A percentile compares a stretch with the other conserved stretches of the same genome.
Conservation (phyloP, 1,140 invertebrate genomes). For the Mactra quadrangularis region DNA sequence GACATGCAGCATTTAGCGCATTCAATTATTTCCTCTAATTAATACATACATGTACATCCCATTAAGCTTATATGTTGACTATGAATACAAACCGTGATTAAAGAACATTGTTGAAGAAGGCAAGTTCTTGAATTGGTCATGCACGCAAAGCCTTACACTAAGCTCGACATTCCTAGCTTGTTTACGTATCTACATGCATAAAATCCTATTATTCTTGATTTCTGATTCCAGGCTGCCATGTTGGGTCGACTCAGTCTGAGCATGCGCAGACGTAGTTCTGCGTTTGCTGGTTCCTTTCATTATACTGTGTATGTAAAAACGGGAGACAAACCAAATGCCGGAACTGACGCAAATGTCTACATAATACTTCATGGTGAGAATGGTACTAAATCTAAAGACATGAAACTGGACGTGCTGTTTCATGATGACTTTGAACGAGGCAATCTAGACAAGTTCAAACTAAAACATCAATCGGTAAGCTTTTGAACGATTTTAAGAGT, state of each 20-base stretch:
- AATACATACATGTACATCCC: too few species aligned
- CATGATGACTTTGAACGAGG: constrained; percentile 83
- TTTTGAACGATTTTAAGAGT: too few species aligned
- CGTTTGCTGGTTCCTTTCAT: constrained; percentile 34
- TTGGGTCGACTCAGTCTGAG: constrained; percentile 1
- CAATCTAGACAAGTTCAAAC: constrained; percentile 75
- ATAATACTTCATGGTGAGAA: constrained; percentile 77
- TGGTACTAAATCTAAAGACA: constrained; percentile 67
- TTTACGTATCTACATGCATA: too few species aligned
- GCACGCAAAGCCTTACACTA: too few species aligned
- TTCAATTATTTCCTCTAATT: too few species aligned
- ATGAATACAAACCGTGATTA: too few species aligned
- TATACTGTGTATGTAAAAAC: constrained; percentile 55
- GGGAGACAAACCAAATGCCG: constrained; percentile 66
- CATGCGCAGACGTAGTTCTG: constrained; percentile 28
- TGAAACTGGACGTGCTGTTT: constrained; percentile 78
- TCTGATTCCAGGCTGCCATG: constrained; percentile 5
- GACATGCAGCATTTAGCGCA: too few species aligned
- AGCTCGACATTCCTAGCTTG: too few species aligned
- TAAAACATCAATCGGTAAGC: constrained; percentile 49
- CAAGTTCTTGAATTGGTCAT: too few species aligned
- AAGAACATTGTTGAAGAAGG: too few species aligned
- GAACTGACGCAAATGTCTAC: constrained; percentile 71
- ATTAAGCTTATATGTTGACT: too few species aligned
- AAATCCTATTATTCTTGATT: too few species aligned